A percentile compares a stretch with the other conserved stretches of the same genome.
Conservation (phyloP, 2,797 vertebrate genomes). For the Phoxinus dragarum region DNA sequence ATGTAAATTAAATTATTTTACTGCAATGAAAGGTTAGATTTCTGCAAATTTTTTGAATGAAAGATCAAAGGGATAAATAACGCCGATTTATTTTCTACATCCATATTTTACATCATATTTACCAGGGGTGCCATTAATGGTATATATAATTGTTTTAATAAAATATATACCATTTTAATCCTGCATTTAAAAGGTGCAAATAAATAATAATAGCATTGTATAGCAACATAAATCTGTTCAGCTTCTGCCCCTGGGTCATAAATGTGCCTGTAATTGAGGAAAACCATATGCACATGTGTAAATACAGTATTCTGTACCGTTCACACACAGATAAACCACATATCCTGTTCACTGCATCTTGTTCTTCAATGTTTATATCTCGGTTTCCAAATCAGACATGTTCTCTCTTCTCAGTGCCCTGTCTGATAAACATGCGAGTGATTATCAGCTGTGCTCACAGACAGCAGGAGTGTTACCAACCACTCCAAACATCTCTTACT, state of each 20-base stretch:
- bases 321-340: not conserved
- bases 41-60: too few relatives aligned
- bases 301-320: not conserved
- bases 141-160: too few relatives aligned
- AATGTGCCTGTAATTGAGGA: not conserved
- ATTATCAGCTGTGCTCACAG: conserved; percentile 6
- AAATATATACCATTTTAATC: not conserved
- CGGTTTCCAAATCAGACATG: not conserved
- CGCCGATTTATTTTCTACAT: too few relatives aligned
- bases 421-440: not conserved
- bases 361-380: conserved; percentile 4
- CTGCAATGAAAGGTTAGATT: too few relatives aligned
- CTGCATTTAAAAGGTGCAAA: not conserved
- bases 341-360: not conserved
- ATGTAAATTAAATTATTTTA: too few relatives aligned
- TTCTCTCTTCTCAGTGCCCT: not conserved
- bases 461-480: conserved; percentile 14
- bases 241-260: not conserved
- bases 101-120: too few relatives aligned
- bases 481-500: conserved; percentile 19
- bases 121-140: too few relatives aligned
- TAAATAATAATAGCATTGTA: not conserved
- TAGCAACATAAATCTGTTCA: too few relatives aligned
- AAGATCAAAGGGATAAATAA: too few relatives aligned
- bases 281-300: not conserved